phyloP scores from a whole-genome alignment of 2,797 vertebrate species.

The Chrysolophus pictus region DNA sequence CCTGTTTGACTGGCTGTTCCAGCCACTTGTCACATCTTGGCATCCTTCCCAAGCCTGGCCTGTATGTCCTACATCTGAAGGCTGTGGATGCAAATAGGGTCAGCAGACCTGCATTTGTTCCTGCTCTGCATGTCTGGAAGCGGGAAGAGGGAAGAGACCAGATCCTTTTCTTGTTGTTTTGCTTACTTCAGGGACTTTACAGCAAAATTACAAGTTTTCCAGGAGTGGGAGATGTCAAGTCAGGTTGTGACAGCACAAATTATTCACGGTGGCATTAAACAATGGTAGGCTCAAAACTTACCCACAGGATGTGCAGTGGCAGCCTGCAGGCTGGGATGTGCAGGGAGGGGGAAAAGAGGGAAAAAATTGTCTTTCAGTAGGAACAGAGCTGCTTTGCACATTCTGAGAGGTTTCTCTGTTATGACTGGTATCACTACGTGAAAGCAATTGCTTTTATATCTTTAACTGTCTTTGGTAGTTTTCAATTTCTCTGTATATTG shows the following conservation, averaged over 20 bases:
- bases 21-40: background rate
- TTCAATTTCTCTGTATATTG: background rate
- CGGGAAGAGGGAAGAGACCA: background rate
- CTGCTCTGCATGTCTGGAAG: background rate
- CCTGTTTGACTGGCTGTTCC: constrained; percentile 32
- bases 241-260: background rate
- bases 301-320: background rate
- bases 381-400: background rate
- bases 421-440: fast-evolving
- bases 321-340: background rate
- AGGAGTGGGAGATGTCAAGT: background rate
- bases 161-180: background rate
- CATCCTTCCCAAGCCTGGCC: background rate
- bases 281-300: background rate
- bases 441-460: background rate
- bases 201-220: background rate
- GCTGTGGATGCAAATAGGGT: background rate
- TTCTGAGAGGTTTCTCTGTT: background rate
- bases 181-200: background rate
- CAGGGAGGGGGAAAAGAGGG: background rate
- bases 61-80: background rate
- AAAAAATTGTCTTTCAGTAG: background rate
- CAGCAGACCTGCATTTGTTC: background rate
- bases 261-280: background rate
- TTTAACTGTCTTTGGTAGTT: background rate